Percentiles rank a stretch among this genome's conserved stretches.
Evolutionary conservation across 2,113 vertebrate species (phyloP).

Genomic region (Pseudorhombus dupliciocellatus): DNA sequence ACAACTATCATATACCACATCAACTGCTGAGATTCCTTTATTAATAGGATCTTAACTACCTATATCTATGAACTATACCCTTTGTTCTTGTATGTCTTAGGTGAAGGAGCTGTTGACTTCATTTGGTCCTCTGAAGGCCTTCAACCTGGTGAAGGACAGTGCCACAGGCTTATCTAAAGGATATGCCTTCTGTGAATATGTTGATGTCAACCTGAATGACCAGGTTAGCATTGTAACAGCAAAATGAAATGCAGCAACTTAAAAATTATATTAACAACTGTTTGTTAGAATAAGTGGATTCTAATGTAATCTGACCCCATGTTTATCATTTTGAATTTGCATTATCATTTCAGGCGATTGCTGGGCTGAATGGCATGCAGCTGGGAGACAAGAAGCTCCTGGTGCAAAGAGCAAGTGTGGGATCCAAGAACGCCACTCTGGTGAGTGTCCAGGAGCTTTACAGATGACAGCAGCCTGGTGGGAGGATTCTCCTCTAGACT

Average conservation of each 20-base stretch:
- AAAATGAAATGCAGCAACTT: too few species aligned
- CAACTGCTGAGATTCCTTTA: neutral
- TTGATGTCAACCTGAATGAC: constrained; percentile 92
- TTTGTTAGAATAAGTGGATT: neutral
- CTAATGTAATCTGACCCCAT: neutral
- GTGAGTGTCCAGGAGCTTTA: constrained; percentile 75
- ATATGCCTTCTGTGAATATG: constrained; percentile 95
- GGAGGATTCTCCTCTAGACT: constrained; percentile 24
- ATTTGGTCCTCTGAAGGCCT: constrained; percentile 92
- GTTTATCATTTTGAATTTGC: neutral
- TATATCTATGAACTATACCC: neutral
- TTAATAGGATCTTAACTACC: neutral
- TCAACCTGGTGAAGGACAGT: constrained; percentile 94
- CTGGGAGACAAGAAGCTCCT: constrained; percentile 94
- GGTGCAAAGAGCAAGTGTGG: constrained; percentile 93
- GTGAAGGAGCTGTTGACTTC: constrained; percentile 93
- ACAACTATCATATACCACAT: neutral
- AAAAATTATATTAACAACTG: too few species aligned
- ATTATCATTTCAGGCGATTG: constrained; percentile 84
- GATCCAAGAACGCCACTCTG: constrained; percentile 93
- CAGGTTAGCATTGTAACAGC: constrained; percentile 79
- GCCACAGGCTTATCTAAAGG: constrained; percentile 93
- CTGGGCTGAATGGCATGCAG: constrained; percentile 93
- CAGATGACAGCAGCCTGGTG: constrained; percentile 35
- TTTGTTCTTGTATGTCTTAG: constrained; percentile 65